phyloP scores from a whole-genome alignment of 2,797 vertebrate species.

The Enteromius mattozi region DNA sequence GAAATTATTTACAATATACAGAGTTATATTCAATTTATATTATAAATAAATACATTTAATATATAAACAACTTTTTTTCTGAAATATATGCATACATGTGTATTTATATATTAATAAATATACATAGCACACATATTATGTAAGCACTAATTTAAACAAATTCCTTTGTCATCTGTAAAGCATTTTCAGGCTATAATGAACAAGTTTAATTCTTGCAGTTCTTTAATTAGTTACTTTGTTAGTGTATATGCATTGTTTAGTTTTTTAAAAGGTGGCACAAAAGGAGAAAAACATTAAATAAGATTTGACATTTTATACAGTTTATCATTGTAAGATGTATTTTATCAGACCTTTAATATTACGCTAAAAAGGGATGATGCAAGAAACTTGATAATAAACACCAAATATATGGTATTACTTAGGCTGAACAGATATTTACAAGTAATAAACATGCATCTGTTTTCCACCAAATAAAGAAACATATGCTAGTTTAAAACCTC shows the following conservation, averaged over 20 bases:
- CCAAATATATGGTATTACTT: background rate
- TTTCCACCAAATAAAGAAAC: conserved; percentile 23
- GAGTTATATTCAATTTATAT: too few relatives aligned
- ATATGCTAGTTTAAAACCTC: conserved; percentile 4
- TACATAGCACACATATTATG: too few relatives aligned
- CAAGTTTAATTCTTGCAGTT: background rate
- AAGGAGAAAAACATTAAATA: conserved; percentile 36
- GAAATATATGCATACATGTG: too few relatives aligned
- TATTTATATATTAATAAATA: too few relatives aligned
- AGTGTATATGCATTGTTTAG: background rate
- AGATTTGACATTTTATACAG: background rate
- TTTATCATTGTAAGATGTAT: background rate
- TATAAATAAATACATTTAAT: too few relatives aligned
- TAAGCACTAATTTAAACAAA: too few relatives aligned
- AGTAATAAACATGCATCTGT: conserved; percentile 28
- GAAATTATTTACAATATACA: too few relatives aligned
- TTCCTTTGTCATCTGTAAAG: background rate
- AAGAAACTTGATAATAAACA: conserved; percentile 3
- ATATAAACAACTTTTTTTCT: too few relatives aligned
- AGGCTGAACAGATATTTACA: background rate
- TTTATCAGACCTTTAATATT: conserved; percentile 2
- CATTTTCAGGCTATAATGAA: background rate
- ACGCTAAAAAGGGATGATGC: background rate
- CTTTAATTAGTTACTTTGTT: background rate
- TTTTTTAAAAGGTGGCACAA: conserved; percentile 17